phyloP scores from a whole-genome alignment of 2,113 vertebrate species.

The Felis chaus region DNA sequence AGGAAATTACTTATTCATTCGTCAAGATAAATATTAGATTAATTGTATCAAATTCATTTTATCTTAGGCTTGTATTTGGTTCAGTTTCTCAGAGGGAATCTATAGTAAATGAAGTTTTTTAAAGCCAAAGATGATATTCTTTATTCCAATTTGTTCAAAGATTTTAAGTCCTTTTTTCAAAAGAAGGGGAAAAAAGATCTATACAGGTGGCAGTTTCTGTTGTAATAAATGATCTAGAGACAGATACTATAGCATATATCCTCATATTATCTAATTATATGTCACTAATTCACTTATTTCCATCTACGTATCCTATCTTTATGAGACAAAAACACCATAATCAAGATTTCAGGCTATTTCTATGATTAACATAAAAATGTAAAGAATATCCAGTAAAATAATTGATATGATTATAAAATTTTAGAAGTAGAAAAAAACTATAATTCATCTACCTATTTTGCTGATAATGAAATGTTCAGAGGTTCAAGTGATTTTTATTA shows the following conservation, averaged over 20 bases:
- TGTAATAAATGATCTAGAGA: not conserved
- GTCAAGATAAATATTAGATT: not conserved
- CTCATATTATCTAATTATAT: not conserved
- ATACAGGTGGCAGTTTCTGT: not conserved
- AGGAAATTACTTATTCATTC: not conserved
- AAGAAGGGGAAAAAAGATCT: not conserved
- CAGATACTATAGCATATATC: not conserved
- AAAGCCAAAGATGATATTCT: not conserved
- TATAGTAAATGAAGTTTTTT: not conserved
- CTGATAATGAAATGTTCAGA: not conserved
- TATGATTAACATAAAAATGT: not conserved
- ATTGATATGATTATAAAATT: not conserved
- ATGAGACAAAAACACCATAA: not conserved
- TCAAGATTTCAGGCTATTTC: not conserved
- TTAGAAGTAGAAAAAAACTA: not conserved
- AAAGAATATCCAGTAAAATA: not conserved
- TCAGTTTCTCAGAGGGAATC: not conserved
- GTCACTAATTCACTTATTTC: not conserved
- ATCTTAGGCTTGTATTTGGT: not conserved
- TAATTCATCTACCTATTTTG: not conserved
- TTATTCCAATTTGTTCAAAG: not conserved
- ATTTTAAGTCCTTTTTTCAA: not conserved
- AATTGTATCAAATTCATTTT: not conserved
- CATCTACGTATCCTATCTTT: not conserved
- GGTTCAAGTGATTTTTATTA: not conserved